Evolutionary conservation across 2,888 invertebrate species (phyloP), one percentile per base, ranked within the genome.

Genomic region (Pristionchus mayeri): DNA sequence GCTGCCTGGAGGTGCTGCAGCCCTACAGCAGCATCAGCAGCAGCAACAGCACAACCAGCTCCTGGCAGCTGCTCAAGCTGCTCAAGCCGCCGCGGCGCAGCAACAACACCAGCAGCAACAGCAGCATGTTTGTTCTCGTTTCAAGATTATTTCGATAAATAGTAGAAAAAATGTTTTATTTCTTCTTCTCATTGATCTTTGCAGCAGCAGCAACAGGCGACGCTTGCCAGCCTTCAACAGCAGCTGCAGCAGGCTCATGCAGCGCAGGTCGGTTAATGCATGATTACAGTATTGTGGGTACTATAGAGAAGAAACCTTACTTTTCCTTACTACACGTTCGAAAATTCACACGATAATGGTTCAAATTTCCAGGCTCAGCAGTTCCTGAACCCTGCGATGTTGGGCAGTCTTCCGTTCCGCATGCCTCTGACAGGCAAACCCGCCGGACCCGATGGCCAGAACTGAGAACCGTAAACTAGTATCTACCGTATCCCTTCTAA

Each of bases 241-340:
- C 84, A 57, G 13, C 84, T 50, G 44, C 84, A 84, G 40, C 71
- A 63, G 24, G 75, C 78, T n/a, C 44, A 76, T 16, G 84, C 52
- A n/a, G 30, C 71, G 48, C 50, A 60, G 60, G 60, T 60, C 16
- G 54, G 7, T 54, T n/a, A 54, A 18, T 7, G 21, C 54, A 2
- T 2, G 3, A 54, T 16, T 54, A 13, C 44, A 44, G 13, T 6
- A 9, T 44, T 44, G 44, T 44, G 44, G 44, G n/a, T n/a, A n/a
- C n/a, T n/a, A n/a, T n/a, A n/a, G n/a, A n/a, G n/a, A n/a, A n/a
- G n/a, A n/a, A n/a, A n/a, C 50, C 50, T 50, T 50, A 50, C 57
- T 1, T 57, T 57, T 57, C n/a, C 16, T 57, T n/a, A 57, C 57
- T n/a, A 57, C 27, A 57, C 18, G 30, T 71, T 7, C 71, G 30